Conservation (phyloP, 2,888 invertebrate genomes). For the Pachliopta kotzebuea region DNA sequence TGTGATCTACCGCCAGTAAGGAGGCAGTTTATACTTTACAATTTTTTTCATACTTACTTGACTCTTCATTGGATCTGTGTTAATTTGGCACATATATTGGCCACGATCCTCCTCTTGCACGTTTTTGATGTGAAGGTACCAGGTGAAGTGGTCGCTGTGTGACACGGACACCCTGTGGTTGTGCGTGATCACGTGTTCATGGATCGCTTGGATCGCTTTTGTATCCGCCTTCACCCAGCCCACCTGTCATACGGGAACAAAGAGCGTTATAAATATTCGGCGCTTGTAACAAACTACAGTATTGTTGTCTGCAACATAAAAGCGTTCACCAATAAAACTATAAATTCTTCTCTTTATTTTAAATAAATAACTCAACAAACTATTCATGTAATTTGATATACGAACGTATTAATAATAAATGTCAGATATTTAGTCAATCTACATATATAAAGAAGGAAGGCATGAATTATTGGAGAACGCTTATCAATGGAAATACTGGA, state of each 20-base stretch:
- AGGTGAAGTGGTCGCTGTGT: slow-evolving; percentile 88
- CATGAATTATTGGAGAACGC: background rate
- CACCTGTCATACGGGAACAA: slow-evolving; percentile 75
- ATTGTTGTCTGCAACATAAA: slow-evolving; percentile 26
- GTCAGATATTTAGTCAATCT: background rate
- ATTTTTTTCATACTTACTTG: slow-evolving; percentile 80
- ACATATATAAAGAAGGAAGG: background rate
- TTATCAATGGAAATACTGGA: background rate
- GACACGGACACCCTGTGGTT: slow-evolving; percentile 89
- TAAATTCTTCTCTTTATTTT: slow-evolving; percentile 20
- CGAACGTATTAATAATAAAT: background rate
- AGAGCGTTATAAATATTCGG: slow-evolving; percentile 31
- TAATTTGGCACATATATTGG: slow-evolving; percentile 93
- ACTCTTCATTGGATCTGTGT: slow-evolving; percentile 94
- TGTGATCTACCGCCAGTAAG: too few relatives aligned
- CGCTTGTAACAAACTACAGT: slow-evolving; percentile 24
- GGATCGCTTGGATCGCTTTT: slow-evolving; percentile 91
- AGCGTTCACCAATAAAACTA: slow-evolving; percentile 20
- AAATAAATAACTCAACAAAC: background rate
- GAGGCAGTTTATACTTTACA: too few relatives aligned
- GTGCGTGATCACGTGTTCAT: slow-evolving; percentile 93
- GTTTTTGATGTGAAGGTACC: slow-evolving; percentile 90
- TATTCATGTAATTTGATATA: background rate
- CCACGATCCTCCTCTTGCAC: slow-evolving; percentile 90
- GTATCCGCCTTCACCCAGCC: slow-evolving; percentile 93